Percentiles rank a stretch among this genome's conserved stretches.
Conservation (phyloP, 1,140 invertebrate species). For the Pseudomyrmex gracilis region DNA sequence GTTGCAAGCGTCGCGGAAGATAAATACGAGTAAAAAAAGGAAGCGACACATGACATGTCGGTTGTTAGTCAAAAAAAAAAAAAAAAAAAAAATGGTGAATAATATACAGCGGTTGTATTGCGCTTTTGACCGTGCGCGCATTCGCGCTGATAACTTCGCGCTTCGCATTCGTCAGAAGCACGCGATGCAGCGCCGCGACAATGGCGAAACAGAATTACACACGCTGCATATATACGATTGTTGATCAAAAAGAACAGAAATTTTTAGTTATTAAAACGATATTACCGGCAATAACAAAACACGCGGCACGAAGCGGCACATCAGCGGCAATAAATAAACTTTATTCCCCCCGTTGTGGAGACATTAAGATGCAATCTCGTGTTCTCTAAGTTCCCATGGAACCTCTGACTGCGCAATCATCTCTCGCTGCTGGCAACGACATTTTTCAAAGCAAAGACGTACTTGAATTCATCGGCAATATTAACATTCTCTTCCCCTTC, state of each 20-base stretch:
- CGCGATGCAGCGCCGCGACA: neutral
- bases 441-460: constrained; percentile 21
- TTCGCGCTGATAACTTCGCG: constrained; percentile 16
- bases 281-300: constrained; percentile 30
- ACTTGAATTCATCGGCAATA: constrained; percentile 39
- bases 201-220: neutral
- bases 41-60: constrained; percentile 47
- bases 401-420: constrained; percentile 50
- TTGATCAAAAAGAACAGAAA: constrained; percentile 27
- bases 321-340: constrained; percentile 51
- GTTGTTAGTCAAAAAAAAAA: constrained; percentile 4
- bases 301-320: neutral
- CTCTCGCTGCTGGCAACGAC: constrained; percentile 50
- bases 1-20: constrained; percentile 50
- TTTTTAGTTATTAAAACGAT: constrained; percentile 42
- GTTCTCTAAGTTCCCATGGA: constrained; percentile 40
- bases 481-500: constrained; percentile 34
- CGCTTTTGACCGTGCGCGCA: neutral
- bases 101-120: neutral
- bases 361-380: constrained; percentile 58
- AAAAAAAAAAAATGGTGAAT: neutral
- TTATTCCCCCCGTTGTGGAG: constrained; percentile 23
- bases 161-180: neutral
- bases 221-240: neutral
- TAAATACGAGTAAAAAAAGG: constrained; percentile 51